These are phyloP conservation scores for Vultur gryphus DNA, from an alignment of 2,797 vertebrate genomes.

Conservation along the genomic window DNA sequence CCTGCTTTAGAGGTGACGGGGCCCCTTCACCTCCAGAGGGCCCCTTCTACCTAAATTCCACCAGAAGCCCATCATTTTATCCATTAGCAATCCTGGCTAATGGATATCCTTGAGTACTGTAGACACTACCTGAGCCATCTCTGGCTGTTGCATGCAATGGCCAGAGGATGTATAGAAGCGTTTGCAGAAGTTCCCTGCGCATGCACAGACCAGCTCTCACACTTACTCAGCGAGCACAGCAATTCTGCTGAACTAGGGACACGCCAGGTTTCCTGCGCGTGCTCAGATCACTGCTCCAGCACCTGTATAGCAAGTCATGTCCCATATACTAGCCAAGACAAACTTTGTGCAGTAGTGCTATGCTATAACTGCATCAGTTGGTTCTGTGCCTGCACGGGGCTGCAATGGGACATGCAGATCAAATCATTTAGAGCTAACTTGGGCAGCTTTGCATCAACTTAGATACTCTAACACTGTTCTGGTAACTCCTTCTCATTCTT, in stretches of 20 bases:
- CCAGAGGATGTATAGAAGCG: background rate
- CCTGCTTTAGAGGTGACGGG: too few species aligned
- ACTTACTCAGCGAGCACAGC: background rate
- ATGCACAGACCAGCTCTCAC: background rate
- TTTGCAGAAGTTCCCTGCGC: background rate
- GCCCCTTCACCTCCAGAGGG: background rate
- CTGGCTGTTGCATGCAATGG: accelerated
- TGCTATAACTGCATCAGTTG: background rate
- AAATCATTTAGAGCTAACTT: background rate
- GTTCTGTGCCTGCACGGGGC: background rate
- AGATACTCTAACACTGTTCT: background rate
- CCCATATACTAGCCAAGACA: background rate
- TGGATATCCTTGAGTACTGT: background rate
- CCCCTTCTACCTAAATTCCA: background rate
- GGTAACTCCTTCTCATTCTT: background rate
- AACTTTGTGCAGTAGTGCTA: background rate
- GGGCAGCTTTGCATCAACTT: background rate
- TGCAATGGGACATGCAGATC: background rate
- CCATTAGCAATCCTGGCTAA: background rate
- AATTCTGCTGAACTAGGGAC: background rate
- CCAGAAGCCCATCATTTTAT: background rate
- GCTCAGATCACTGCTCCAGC: background rate
- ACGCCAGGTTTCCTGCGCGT: accelerated
- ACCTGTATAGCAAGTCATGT: background rate
- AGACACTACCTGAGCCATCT: background rate